phyloP scores from a whole-genome alignment of 2,797 vertebrate species.

The Enteromius viviparus region DNA sequence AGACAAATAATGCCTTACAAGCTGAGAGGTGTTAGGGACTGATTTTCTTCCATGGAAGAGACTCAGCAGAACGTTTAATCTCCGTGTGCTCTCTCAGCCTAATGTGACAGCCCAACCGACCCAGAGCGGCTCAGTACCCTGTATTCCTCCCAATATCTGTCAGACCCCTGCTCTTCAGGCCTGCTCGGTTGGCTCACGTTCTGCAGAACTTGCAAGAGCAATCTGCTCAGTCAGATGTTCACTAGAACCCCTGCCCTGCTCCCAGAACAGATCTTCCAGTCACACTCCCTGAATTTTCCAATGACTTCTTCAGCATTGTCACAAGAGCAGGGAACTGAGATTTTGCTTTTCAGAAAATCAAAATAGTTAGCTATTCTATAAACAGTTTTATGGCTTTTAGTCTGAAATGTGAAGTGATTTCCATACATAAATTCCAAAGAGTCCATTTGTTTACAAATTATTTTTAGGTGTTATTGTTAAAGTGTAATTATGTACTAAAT shows the following conservation, averaged over 20 bases:
- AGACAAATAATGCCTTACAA: constrained; percentile 9
- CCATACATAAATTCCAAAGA: neutral
- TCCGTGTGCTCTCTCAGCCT: constrained; percentile 70
- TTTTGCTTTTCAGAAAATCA: neutral
- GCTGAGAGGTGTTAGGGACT: neutral
- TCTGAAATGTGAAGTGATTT: neutral
- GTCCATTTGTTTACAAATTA: no score
- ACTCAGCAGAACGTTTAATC: constrained; percentile 59
- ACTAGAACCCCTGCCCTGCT: constrained; percentile 71
- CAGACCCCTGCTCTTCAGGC: constrained; percentile 65
- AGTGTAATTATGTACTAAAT: no score
- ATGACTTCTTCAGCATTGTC: neutral
- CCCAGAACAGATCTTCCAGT: constrained; percentile 59
- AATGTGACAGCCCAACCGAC: constrained; percentile 74
- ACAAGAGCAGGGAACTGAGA: neutral
- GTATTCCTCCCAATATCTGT: constrained; percentile 63
- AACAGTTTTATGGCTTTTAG: neutral
- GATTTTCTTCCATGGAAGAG: constrained; percentile 23
- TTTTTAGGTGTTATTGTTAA: no score
- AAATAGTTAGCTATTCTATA: neutral
- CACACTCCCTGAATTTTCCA: neutral
- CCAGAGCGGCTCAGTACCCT: constrained; percentile 66
- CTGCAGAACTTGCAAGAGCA: constrained; percentile 69
- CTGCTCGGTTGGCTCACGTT: constrained; percentile 60
- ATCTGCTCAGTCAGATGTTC: constrained; percentile 79